Conservation (phyloP, 2,888 invertebrate species). For the Stratiomys singularior region DNA sequence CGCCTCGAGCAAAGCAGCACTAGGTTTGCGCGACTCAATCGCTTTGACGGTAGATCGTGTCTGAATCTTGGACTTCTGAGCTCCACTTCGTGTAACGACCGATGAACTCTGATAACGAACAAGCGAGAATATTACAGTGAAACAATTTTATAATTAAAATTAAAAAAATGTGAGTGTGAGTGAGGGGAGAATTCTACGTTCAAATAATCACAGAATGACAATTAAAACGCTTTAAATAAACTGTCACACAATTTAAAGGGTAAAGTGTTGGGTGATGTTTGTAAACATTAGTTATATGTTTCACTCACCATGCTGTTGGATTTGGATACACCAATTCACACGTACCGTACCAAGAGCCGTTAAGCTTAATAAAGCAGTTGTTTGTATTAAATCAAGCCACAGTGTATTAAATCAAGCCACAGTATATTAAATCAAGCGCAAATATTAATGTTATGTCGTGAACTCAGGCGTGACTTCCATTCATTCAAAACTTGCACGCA, state of each 20-base stretch:
- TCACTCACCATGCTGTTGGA: slow-evolving; percentile 10
- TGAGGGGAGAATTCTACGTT: background rate
- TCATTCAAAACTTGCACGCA: background rate
- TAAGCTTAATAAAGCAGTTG: background rate
- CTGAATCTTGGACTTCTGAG: slow-evolving; percentile 73
- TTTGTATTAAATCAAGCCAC: background rate
- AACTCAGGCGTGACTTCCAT: background rate
- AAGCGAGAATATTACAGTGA: no score
- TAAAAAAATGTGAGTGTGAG: background rate
- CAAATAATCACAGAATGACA: background rate
- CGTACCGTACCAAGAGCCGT: background rate
- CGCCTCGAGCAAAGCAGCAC: slow-evolving; percentile 72
- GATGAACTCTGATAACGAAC: slow-evolving; percentile 61
- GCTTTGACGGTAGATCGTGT: slow-evolving; percentile 71
- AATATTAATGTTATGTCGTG: background rate
- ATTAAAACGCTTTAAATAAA: background rate
- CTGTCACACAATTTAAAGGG: background rate
- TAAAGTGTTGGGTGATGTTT: slow-evolving; percentile 4
- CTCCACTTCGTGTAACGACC: slow-evolving; percentile 68
- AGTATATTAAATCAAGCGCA: background rate
- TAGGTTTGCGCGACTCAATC: slow-evolving; percentile 63
- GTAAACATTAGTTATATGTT: background rate
- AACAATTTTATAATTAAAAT: no score
- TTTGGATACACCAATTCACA: background rate
- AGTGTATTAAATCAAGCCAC: no score